Evolutionary conservation across 2,797 vertebrate genomes (phyloP).

Genomic region (Xyrichtys novacula): DNA sequence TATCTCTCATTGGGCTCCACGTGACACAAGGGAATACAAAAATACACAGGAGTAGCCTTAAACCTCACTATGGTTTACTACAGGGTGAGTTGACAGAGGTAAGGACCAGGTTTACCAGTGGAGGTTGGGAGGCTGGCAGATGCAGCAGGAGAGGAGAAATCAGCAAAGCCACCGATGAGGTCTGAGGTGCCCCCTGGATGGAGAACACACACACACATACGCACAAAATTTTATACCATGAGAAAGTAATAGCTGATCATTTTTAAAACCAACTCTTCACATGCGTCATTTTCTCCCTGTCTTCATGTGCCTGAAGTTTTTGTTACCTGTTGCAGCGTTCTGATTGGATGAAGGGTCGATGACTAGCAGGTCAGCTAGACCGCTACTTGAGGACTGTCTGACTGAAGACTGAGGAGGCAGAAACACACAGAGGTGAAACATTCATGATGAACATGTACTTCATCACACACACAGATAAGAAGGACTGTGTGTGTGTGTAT

Average conservation of each 20-base stretch:
- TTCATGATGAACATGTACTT: neutral
- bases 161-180: conserved; percentile 95
- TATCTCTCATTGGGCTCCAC: too few species aligned
- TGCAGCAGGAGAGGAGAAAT: conserved; percentile 92
- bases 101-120: conserved; percentile 84
- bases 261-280: neutral
- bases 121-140: conserved; percentile 89
- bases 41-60: neutral
- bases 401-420: conserved; percentile 74
- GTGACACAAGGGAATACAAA: neutral
- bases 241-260: neutral
- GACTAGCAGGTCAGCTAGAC: conserved; percentile 93
- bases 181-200: conserved; percentile 83
- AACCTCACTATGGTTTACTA: too few species aligned
- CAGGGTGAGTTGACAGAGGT: neutral
- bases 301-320: neutral
- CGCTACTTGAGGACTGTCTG: conserved; percentile 86
- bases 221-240: neutral
- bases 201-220: conserved; percentile 21
- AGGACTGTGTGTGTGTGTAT: neutral
- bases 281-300: neutral
- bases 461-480: neutral
- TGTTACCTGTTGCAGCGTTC: conserved; percentile 84
- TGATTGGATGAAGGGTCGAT: conserved; percentile 87
- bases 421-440: neutral